These are phyloP conservation scores for Acanthurus leucopareius DNA, from an alignment of 2,797 vertebrate species.

Conservation along the genomic window DNA sequence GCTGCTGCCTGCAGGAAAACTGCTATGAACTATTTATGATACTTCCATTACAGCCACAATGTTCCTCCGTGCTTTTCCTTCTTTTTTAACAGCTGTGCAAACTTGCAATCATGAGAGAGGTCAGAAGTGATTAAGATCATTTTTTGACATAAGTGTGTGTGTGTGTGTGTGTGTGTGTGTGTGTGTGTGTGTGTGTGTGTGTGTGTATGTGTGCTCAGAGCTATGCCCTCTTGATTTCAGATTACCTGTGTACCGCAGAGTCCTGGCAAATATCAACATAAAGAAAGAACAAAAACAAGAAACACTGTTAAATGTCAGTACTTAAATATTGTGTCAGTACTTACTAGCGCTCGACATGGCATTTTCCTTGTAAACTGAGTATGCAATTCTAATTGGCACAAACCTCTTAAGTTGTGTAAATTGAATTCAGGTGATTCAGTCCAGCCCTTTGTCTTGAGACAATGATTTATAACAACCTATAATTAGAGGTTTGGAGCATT, in stretches of 20 bases:
- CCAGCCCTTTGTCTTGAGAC: constrained; percentile 36
- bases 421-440: constrained; percentile 42
- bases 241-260: neutral
- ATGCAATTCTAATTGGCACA: constrained; percentile 9
- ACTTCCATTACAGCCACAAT: constrained; percentile 77
- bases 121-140: constrained; percentile 64
- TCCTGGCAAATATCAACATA: neutral
- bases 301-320: too few species aligned
- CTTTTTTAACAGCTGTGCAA: constrained; percentile 67
- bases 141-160: constrained; percentile 31
- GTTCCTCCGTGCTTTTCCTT: constrained; percentile 47
- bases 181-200: neutral
- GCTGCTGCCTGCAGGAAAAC: constrained; percentile 70
- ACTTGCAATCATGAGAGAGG: constrained; percentile 38
- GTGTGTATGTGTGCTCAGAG: neutral
- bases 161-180: neutral
- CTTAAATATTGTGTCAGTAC: neutral
- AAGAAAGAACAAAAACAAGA: neutral
- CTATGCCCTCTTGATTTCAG: constrained; percentile 17
- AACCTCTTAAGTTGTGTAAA: constrained; percentile 27
- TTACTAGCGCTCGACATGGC: neutral
- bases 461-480: constrained; percentile 49
- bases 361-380: constrained; percentile 1
- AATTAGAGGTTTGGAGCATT: constrained; percentile 57
- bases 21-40: constrained; percentile 81